Evolutionary conservation across 2,888 invertebrate genomes (phyloP), one percentile per base, ranked within the genome.

Genomic region (Apamea crenata): DNA sequence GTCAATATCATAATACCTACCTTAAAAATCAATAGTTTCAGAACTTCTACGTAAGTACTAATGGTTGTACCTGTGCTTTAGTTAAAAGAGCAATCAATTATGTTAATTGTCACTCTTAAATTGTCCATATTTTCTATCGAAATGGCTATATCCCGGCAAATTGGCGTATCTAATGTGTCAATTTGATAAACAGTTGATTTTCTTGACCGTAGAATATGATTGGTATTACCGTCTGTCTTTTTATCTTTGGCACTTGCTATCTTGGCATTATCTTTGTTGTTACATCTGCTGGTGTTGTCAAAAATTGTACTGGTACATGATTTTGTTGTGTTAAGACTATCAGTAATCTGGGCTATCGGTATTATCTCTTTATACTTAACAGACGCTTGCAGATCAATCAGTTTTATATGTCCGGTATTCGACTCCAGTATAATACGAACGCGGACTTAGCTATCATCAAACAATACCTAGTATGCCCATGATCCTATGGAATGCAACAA

Each of bases 201-300:
- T 6, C 5, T n/a, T 18, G 40, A n/a, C 12, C n/a, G 18, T 68
- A n/a, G 14, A 44, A 63, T 29, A 12, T 32, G 47, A 53, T 50
- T 50, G 50, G 8, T 50, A 29, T 29, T 32, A 59, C 6, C 14
- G 50, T 25, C 16, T 63, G n/a, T 18, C 4, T 75, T 47, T 77
- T 75, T 36, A 61, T 83, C 59, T 32, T 67, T 36, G 32, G 44
- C 7, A 40, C 14, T 7, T 68, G 25, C 7, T 61, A 68, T 77
- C 77, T 59, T 36, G 6, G 25, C 44, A 21, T 61, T 80, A 80
- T 80, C 59, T 61, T 61, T 83, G 65, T 83, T 80, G n/a, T 77
- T 29, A 29, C 18, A 77, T 83, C n/a, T 50, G n/a, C 59, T 53
- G 44, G 77, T 67, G 40, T 44, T 68, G 29, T 78, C 78, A 44